Evolutionary conservation across 92 coral and sea anemone genomes (phyloP), one percentile per base, ranked within the genome.

Genomic region (Phenganax marumi): DNA sequence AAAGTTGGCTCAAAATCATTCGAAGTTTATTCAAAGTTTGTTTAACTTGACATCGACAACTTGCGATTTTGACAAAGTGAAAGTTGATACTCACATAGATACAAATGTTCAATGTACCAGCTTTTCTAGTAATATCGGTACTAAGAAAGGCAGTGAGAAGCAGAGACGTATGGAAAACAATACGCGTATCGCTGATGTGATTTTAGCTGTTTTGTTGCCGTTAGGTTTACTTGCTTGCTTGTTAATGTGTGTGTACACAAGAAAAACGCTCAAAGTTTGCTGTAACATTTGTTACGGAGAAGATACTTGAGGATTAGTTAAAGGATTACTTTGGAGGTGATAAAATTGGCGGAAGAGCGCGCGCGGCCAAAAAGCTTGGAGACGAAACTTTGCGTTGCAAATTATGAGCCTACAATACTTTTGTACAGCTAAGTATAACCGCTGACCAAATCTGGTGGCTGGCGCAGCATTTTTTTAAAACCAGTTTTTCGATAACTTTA

Each of bases 251-350:
- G 26, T 78, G 7, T 61, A 26, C 73, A 78, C 83, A 2, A 13
- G 26, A 13, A 61, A 47, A 57, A 46, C 58, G 73, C 50, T 78
- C 8, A 78, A 49, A 43, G 19, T 78, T 49, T 78, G 83, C 54
- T 78, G 83, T 50, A 22, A 78, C 51, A 65, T 47, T 13, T 78
- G 83, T 48, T 78, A 78, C 22, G 72, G 50, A 39, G 83, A 78
- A 3, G 73, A 61, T 23, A 19, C 14, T 10, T 55, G 33, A 76
- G 48, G 43, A 33, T 33, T 33, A 33, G 2, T 33, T 33, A 1
- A 5, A 33, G 43, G 43, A 33, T 33, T 33, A 33, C 43, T 33
- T 33, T 33, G 43, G 43, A 33, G 43, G 43, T 33, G 43, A 33
- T 33, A 33, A 33, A 33, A 33, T 33, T 33, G 43, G 43, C 43